A percentile compares a stretch with the other conserved stretches of the same genome.
Evolutionary conservation across 2,888 invertebrate species (phyloP).

Genomic region (Macropis europaea): DNA sequence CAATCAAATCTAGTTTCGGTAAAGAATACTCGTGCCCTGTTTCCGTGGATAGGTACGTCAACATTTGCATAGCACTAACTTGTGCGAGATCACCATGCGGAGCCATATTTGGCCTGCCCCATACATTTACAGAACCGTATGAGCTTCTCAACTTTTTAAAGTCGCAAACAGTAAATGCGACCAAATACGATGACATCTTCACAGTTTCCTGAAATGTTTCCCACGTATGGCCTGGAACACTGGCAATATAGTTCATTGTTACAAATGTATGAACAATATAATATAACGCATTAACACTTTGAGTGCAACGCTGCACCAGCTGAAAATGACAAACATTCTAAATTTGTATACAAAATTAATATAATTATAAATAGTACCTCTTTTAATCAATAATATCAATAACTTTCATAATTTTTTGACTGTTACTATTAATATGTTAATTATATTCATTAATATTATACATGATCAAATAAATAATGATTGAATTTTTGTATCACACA

Average conservation of each 20-base stretch:
- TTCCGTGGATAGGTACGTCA: conserved; percentile 80
- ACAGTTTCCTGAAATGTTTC: conserved; percentile 87
- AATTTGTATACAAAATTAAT: too few relatives aligned
- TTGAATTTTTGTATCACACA: too few relatives aligned
- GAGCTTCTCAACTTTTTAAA: conserved; percentile 78
- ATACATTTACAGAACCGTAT: conserved; percentile 77
- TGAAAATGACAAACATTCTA: too few relatives aligned
- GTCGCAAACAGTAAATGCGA: conserved; percentile 88
- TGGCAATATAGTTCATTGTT: neutral
- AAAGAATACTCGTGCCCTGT: conserved; percentile 85
- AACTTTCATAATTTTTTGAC: too few relatives aligned
- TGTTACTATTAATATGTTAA: too few relatives aligned
- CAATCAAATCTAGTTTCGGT: conserved; percentile 91
- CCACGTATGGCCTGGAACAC: conserved; percentile 10
- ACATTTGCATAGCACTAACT: conserved; percentile 78
- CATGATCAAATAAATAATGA: too few relatives aligned
- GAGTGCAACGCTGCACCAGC: too few relatives aligned
- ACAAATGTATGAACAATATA: neutral
- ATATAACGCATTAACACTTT: too few relatives aligned
- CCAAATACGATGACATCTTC: conserved; percentile 92
- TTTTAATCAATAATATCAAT: too few relatives aligned
- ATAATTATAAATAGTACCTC: too few relatives aligned
- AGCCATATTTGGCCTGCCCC: conserved; percentile 67
- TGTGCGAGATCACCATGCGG: conserved; percentile 70
- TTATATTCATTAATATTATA: too few relatives aligned